Evolutionary conservation across 2,113 vertebrate genomes (phyloP), one percentile per base, ranked within the genome.

Genomic region (Diadophis punctatus): DNA sequence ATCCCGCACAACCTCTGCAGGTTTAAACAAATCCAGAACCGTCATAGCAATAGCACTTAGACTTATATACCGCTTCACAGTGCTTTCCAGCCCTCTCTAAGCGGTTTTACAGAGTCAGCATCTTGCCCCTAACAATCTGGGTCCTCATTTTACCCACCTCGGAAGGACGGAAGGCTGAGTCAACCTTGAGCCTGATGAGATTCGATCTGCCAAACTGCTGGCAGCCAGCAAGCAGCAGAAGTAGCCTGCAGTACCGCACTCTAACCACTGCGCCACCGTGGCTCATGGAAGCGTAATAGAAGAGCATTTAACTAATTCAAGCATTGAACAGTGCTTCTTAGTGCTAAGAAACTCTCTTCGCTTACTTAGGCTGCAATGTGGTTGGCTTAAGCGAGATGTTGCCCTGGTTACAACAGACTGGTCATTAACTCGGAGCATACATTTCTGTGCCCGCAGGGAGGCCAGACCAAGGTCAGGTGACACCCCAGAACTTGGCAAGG

Each of bases 401-500:
- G 25, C 22, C 20, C 25, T 55, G 52, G 56, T 88, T 80, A 58
- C 16, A 30, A 53, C 55, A 63, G 48, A 12, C 90, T 93, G 52
- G 89, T 89, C 49, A 93, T 89, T 91, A 91, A 93, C 87, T 23
- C 23, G 46, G 22, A 53, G 48, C 30, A 30, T 53, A 52, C 48
- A 18, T 27, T 25, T 48, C 46, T 27, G 11, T 60, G n/a, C 43
- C 56, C 4, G 6, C 39, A 48, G 25, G 27, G 63, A 34, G 34
- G 39, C 49, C 86, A 90, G 12, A 1, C 80, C 14, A 27, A n/a
- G 58, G 39, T 48, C 85, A 39, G 39, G 18, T 25, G 84, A n/a
- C 8, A 18, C 23, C 85, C 3, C 18, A 12, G 43, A 34, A 46
- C 4, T 6, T 25, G 22, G 27, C 46, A 8, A n/a, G 10, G 84